Conservation (phyloP, 2,797 vertebrate species). For the Enoplosus armatus region DNA sequence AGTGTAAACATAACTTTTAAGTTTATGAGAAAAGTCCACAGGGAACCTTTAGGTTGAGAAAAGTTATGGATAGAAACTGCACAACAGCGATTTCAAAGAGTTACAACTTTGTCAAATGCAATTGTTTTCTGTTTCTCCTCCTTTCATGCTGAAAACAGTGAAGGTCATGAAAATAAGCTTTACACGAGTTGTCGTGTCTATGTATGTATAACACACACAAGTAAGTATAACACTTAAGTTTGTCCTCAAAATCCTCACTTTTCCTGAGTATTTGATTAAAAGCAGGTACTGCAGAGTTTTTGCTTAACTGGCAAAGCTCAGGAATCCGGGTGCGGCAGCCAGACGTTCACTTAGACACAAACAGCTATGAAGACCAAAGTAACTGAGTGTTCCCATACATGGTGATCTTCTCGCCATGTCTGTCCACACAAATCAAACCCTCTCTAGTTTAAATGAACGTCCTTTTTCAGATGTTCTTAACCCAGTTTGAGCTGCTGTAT, state of each 20-base stretch:
- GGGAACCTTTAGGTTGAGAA: background rate
- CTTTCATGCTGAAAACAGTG: background rate
- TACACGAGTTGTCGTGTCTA: background rate
- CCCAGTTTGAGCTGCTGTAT: background rate
- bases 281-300: conserved; percentile 42
- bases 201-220: too few relatives aligned
- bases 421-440: conserved; percentile 29
- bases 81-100: background rate
- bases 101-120: background rate
- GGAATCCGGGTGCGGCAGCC: conserved; percentile 52
- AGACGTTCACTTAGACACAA: conserved; percentile 42
- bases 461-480: background rate
- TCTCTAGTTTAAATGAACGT: background rate
- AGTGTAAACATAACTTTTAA: background rate
- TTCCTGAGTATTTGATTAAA: conserved; percentile 42
- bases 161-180: background rate
- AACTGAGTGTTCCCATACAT: conserved; percentile 59
- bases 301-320: conserved; percentile 36
- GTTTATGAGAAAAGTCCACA: background rate
- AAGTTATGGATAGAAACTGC: background rate
- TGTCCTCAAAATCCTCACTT: background rate
- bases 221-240: background rate
- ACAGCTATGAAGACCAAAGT: conserved; percentile 14
- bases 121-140: background rate
- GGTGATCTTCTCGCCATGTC: conserved; percentile 41